Base-by-base conservation (phyloP, 2,113 vertebrate species). In the Acinonyx jubatus region DNA sequence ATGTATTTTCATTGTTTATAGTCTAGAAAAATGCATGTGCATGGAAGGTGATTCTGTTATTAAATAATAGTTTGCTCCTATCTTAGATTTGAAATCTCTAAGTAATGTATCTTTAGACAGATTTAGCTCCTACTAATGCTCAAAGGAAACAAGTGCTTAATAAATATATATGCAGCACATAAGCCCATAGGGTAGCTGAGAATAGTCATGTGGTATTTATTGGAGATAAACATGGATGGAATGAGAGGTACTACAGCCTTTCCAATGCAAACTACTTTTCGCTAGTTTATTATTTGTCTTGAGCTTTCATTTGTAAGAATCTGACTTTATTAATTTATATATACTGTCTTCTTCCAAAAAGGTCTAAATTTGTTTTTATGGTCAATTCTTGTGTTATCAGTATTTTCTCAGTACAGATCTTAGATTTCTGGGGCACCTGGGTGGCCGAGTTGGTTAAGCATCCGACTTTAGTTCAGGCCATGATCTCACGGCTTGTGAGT, bases 51-150 rank as follows among this genome's bases (percentile, higher is more conserved):
- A 92, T 61, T 95, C 10, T 80, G 11, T 31, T 94, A 65, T 83
- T 97, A 91, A 86, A 89, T 80, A 33, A 83, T 52, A 78, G 16
- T 95, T 97, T 31, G 0, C 23, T 13, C 13, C 25, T 76, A 55
- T 79, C 36, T 74, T 87, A 86, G 63, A 89, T 88, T 94, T 89
- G 33, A 27, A 86, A 90, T 88, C 63, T 73, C 36, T 92, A 69
- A 92, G 21, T 85, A 85, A 50, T n/a, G n/a, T 65, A 84, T 50
- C 7, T 84, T 95, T 79, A 93, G 63, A 66, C 41, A 82, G 6
- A 23, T 92, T 95, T 68, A 89, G 13, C 38, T 11, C 66, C 27
- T 94, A 63, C n/a, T 89, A 95, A 91, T 81, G 36, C 41, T 95
- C 52, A 52, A 38, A 95, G 93, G 76, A 92, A 89, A 57, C 18